A percentile compares a stretch with the other conserved stretches of the same genome.
Evolutionary conservation across 2,797 vertebrate species (phyloP).

Genomic region (Danio aesculapii): DNA sequence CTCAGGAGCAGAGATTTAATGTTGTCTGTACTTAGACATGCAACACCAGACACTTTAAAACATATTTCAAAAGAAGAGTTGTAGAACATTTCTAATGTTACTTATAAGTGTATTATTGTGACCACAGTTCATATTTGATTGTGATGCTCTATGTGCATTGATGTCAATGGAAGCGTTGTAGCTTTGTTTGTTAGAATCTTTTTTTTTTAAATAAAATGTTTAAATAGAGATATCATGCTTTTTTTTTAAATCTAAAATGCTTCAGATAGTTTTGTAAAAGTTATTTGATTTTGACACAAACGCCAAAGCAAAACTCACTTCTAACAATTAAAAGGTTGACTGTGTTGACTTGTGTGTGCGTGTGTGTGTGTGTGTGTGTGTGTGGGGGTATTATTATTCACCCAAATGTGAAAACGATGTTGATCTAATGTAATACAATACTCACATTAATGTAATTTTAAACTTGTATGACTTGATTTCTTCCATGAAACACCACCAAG

Average conservation of each 20-base stretch:
- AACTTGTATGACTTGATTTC: not conserved
- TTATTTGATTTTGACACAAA: not conserved
- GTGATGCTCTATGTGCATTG: not conserved
- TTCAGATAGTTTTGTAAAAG: not conserved
- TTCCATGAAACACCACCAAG: not conserved
- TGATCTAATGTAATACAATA: not conserved
- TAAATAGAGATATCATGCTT: conserved; percentile 14
- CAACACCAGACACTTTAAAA: not conserved
- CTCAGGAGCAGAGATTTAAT: not conserved
- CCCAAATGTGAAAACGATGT: not conserved
- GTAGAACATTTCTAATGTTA: not conserved
- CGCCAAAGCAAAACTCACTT: not conserved
- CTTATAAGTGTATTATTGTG: not conserved
- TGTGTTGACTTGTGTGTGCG: not conserved
- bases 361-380: too few relatives aligned
- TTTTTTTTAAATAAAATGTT: conserved; percentile 65
- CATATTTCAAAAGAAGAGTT: not conserved
- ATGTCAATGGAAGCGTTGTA: conserved; percentile 1
- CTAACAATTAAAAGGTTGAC: not conserved
- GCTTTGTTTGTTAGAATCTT: conserved; percentile 48
- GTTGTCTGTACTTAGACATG: not conserved
- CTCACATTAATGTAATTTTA: not conserved
- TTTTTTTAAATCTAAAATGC: not conserved
- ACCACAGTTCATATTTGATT: not conserved
- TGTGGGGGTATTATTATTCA: not conserved